Evolutionary conservation across 2,888 invertebrate genomes (phyloP).

Genomic region (Melanchra persicariae): DNA sequence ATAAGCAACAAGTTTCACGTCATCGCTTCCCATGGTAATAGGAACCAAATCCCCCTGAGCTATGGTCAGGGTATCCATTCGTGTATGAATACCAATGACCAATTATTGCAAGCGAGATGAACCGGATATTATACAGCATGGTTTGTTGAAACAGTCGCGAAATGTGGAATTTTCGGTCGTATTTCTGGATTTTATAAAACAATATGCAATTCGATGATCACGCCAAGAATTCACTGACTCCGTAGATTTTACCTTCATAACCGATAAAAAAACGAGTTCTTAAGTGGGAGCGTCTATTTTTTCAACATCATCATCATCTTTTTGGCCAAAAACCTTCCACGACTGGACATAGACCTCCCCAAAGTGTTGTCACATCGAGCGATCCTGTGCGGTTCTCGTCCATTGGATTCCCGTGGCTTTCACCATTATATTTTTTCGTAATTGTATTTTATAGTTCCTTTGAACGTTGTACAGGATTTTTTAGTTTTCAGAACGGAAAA

Average conservation of each 20-base stretch:
- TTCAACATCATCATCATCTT: neutral
- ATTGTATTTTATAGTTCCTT: neutral
- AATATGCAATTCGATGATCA: neutral
- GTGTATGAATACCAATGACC: conserved; percentile 39
- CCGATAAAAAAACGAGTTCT: neutral
- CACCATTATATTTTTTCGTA: no score
- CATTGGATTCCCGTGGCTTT: neutral
- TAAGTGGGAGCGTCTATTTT: no score
- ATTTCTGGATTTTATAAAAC: neutral
- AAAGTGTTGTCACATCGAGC: neutral
- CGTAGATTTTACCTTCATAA: neutral
- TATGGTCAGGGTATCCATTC: conserved; percentile 10
- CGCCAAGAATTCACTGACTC: neutral
- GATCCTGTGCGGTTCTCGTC: neutral
- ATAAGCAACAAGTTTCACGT: conserved; percentile 10
- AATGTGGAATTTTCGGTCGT: neutral
- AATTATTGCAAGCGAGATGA: conserved; percentile 33
- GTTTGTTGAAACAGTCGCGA: neutral
- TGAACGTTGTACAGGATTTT: neutral
- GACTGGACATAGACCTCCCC: neutral
- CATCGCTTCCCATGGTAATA: neutral
- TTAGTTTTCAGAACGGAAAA: neutral
- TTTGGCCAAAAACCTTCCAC: neutral
- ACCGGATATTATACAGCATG: conserved; percentile 1
- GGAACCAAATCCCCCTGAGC: conserved; percentile 30